These are phyloP conservation scores for Neopelma chrysocephalum DNA, from an alignment of 2,797 vertebrate species.

Conservation along the genomic window DNA sequence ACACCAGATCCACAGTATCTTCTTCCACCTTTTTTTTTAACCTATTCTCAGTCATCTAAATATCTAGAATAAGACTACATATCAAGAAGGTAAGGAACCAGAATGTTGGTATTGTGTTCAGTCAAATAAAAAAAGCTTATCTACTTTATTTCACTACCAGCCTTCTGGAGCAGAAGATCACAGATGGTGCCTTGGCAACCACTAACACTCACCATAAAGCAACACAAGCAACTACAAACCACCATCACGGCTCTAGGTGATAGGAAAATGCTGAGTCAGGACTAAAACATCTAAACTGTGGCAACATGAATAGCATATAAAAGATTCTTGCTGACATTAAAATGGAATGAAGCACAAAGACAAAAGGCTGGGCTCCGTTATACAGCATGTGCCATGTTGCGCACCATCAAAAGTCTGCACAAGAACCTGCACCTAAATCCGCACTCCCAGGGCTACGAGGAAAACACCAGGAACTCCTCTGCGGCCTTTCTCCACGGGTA, in stretches of 20 bases:
- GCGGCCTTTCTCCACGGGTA: fast-evolving
- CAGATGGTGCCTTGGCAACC: background rate
- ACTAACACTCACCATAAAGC: background rate
- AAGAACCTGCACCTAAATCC: background rate
- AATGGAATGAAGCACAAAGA: background rate
- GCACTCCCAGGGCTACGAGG: fast-evolving
- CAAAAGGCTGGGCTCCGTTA: background rate
- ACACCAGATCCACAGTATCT: background rate
- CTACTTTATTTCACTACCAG: background rate
- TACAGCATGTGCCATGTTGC: fast-evolving
- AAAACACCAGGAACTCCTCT: background rate
- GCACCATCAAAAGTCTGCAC: background rate
- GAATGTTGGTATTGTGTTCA: fast-evolving
- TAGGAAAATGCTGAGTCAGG: background rate
- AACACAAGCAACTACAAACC: background rate
- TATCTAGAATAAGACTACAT: background rate
- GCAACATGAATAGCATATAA: background rate
- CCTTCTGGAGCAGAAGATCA: background rate
- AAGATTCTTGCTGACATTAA: background rate
- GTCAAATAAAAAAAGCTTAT: background rate
- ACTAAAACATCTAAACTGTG: background rate
- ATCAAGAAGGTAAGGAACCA: background rate
- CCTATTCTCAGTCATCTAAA: background rate
- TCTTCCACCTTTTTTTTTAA: background rate
- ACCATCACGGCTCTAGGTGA: fast-evolving